These are phyloP conservation scores for Melanitta fusca DNA, from an alignment of 2,797 vertebrate genomes.

Conservation along the genomic window DNA sequence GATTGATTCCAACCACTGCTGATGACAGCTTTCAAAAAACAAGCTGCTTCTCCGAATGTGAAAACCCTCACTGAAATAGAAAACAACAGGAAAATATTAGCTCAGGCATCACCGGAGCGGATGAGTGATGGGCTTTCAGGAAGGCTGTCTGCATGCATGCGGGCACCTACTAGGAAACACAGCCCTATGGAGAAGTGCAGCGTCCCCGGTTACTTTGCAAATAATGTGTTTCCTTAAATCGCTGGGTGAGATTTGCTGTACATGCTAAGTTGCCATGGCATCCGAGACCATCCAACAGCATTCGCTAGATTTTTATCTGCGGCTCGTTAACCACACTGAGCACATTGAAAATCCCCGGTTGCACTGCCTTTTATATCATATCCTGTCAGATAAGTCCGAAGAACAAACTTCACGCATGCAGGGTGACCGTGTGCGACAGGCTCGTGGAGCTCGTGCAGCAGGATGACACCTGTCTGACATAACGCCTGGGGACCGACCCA, in stretches of 20 bases:
- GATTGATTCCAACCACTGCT: not conserved
- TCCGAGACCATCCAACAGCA: not conserved
- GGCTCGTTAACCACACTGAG: slow-evolving; percentile 44
- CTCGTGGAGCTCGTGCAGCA: not conserved
- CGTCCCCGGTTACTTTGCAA: not conserved
- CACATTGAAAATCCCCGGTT: slow-evolving; percentile 69
- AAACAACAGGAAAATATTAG: slow-evolving; percentile 16
- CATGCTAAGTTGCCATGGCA: slow-evolving; percentile 31
- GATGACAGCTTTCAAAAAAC: not conserved
- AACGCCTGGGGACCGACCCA: not conserved
- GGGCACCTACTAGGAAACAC: not conserved
- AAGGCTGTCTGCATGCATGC: not conserved
- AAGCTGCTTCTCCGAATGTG: not conserved
- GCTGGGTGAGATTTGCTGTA: not conserved
- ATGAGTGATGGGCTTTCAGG: not conserved
- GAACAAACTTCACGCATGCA: not conserved
- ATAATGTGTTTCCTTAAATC: not conserved
- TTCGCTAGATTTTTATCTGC: slow-evolving; percentile 26
- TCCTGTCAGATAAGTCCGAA: slow-evolving; percentile 73
- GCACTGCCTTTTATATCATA: slow-evolving; percentile 35
- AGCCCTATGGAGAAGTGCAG: not conserved
- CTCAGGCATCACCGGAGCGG: not conserved
- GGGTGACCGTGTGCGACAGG: not conserved
- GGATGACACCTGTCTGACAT: slow-evolving; percentile 56
- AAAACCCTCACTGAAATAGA: not conserved